Evolutionary conservation across 2,113 vertebrate species (phyloP), one percentile per base, ranked within the genome.

Genomic region (Phocoena sinus): DNA sequence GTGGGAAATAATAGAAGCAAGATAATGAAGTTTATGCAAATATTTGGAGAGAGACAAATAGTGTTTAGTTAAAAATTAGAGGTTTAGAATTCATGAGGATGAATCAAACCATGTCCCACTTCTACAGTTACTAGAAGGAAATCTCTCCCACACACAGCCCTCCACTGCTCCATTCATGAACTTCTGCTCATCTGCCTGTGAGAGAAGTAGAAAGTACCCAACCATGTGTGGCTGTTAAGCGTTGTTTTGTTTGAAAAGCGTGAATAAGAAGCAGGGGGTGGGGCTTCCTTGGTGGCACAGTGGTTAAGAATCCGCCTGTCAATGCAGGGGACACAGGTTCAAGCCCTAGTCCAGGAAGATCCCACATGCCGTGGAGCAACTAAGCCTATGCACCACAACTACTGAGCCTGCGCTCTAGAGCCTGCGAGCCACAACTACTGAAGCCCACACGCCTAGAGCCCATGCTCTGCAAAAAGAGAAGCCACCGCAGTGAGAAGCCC

Each of bases 1-100:
- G 14, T 89, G 31, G 83, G 26, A 41, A 86, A 31, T 77, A 86
- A 62, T 33, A 79, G 63, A 83, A 53, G 15, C 47, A 84, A 47
- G 38, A 21, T 84, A 62, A 71, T 33, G 36, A 95, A 89, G 71
- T 65, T 76, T 44, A 21, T 41, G 41, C n/a, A 96, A 77, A 25
- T 71, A 92, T 80, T 85, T 89, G 41, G 82, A 65, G 96, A 88
- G 76, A 25, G 60, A 86, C 5, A 82, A 36, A 36, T 58, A 62
- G 15, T 88, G 33, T 80, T 81, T 56, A 53, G 41, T 93, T 95
- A 79, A 93, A 70, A 94, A 71, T 74, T 86, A 89, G 60, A 79
- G 65, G 62, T 84, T 60, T 94, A 87, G 21, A 63, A 74, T 82
- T 82, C 26, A 86, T 11, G 17, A 94, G 18, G 67, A 82, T 81